Evolutionary conservation across 92 coral and sea anemone genomes (phyloP), one percentile per base, ranked within the genome.

Genomic region (Chrysogorgia sp.): DNA sequence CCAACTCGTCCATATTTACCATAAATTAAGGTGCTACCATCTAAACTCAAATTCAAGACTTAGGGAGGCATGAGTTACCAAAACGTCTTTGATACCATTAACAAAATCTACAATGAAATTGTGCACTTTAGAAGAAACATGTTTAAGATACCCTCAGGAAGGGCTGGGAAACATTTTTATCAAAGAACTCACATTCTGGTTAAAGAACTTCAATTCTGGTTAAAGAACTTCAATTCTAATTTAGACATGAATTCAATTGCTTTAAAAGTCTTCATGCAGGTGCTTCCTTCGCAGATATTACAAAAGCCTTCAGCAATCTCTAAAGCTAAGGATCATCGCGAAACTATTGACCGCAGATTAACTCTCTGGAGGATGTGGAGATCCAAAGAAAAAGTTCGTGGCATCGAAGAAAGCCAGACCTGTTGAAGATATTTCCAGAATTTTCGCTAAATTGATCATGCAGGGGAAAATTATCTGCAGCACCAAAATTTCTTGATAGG

Each of bases 21-120:
- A 23, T 71, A 58, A 25, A 76, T 67, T 49, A 65, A 84, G 34
- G 84, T 84, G 71, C 33, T 77, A 56, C 84, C 84, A 17, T 49
- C 88, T 24, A n/a, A 77, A 67, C 67, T 69, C 21, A 77, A 57
- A 40, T 50, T n/a, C 52, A 84, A 84, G 76, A 40, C 58, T n/a
- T 84, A 83, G 88, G 88, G 88, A 12, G 55, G 67, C 45, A 78
- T 78, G 58, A 78, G 83, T 40, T 83, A 84, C 64, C 84, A 43
- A 63, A 56, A 40, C 32, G 67, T 69, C 50, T 68, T 69, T 49
- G 40, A 77, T 30, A 34, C 28, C 3, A 32, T 83, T n/a, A 75
- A 84, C 43, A 57, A 55, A 33, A 47, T 57, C 31, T 83, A 83
- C 41, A 81, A 83, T 23, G 82, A 82, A 62, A 75, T 79, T 34